Conservation (phyloP, 1,140 invertebrate species). For the Drosophila simulans region DNA sequence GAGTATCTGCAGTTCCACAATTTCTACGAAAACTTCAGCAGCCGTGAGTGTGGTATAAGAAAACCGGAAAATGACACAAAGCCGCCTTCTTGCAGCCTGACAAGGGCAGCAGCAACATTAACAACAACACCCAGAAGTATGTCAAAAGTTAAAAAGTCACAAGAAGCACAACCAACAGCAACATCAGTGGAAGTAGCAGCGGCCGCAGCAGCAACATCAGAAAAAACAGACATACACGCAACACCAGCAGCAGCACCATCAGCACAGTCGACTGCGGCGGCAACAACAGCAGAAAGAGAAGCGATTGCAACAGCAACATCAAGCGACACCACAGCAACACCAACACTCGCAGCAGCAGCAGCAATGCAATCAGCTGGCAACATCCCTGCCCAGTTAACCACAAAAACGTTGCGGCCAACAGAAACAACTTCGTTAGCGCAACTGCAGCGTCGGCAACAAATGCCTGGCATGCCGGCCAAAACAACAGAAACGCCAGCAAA, state of each 20-base stretch:
- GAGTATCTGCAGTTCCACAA: slow-evolving; percentile 67
- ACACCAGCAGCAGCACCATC: slow-evolving; percentile 20
- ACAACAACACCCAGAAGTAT: slow-evolving; percentile 39
- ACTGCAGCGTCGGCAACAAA: slow-evolving; percentile 43
- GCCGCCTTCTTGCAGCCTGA: slow-evolving; percentile 46
- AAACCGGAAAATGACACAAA: slow-evolving; percentile 34
- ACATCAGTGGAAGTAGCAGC: not conserved
- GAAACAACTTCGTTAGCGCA: slow-evolving; percentile 78
- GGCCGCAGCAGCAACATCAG: slow-evolving; percentile 22
- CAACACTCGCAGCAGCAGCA: slow-evolving; percentile 34
- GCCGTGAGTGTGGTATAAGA: slow-evolving; percentile 24
- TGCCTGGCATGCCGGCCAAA: slow-evolving; percentile 66
- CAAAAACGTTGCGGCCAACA: slow-evolving; percentile 77
- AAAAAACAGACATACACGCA: not conserved
- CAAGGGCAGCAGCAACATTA: slow-evolving; percentile 13
- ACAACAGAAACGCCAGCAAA: slow-evolving; percentile 27
- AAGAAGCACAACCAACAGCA: slow-evolving; percentile 7
- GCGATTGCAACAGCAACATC: not conserved
- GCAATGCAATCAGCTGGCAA: slow-evolving; percentile 67
- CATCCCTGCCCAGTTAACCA: slow-evolving; percentile 65
- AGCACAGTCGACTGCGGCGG: slow-evolving; percentile 22
- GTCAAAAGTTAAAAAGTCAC: slow-evolving; percentile 70
- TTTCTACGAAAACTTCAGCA: slow-evolving; percentile 66
- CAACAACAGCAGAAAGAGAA: slow-evolving; percentile 1
- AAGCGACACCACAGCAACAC: not conserved